These are phyloP conservation scores for Drosophila pseudoobscura DNA, from an alignment of 1,140 invertebrate genomes.

Conservation along the genomic window DNA sequence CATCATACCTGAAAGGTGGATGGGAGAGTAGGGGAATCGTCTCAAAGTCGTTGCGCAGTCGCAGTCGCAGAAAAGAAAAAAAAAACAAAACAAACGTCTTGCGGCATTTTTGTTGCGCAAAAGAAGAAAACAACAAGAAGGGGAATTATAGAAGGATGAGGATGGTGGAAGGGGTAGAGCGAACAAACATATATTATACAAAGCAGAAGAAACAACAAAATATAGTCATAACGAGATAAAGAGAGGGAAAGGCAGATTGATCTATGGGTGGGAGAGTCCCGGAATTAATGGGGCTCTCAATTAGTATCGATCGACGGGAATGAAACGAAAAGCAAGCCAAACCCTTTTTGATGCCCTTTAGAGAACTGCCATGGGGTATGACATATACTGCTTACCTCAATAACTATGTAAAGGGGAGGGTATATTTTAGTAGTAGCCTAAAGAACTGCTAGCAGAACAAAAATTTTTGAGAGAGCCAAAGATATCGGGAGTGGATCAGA, in stretches of 20 bases:
- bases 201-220: slow-evolving; percentile 10
- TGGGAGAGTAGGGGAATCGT: slow-evolving; percentile 9
- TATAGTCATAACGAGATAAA: slow-evolving; percentile 27
- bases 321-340: too few relatives aligned
- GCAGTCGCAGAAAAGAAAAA: slow-evolving; percentile 27
- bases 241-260: slow-evolving; percentile 13
- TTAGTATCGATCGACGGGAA: neutral
- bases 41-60: slow-evolving; percentile 62
- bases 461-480: too few relatives aligned
- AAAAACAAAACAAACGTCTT: slow-evolving; percentile 54
- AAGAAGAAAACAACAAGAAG: slow-evolving; percentile 31
- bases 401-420: too few relatives aligned
- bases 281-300: slow-evolving; percentile 7
- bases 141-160: slow-evolving; percentile 14
- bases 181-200: slow-evolving; percentile 13
- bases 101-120: slow-evolving; percentile 64
- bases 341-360: too few relatives aligned
- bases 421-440: too few relatives aligned
- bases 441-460: too few relatives aligned
- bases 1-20: too few relatives aligned
- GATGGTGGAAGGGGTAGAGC: slow-evolving; percentile 4
- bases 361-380: too few relatives aligned
- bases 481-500: too few relatives aligned
- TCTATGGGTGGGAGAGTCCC: slow-evolving; percentile 5
- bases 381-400: too few relatives aligned